Base-by-base conservation (phyloP, 2,888 invertebrate species). In the Ctenicera cuprea region DNA sequence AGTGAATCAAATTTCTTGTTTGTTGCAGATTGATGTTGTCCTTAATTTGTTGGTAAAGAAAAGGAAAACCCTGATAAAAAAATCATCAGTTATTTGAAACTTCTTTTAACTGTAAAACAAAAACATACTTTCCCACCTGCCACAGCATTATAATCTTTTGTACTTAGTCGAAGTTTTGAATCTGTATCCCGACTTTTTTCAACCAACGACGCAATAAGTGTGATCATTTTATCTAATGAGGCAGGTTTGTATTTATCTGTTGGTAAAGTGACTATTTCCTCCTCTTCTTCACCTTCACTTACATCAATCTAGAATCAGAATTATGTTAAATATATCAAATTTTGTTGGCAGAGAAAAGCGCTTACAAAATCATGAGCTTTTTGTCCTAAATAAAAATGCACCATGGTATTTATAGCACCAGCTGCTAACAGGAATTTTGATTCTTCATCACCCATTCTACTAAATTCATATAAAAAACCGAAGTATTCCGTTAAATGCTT, bases 221-320 rank as follows among this genome's bases (percentile, higher is more conserved):
- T 95, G 78, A 97, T 95, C 97, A 98, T 97, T 88, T 97, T 97
- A 87, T 97, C 97, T 12, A 98, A 88, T 0, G 97, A 97, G 0
- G 95, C 95, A 0, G 97, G 97, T 75, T 96, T 92, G 79, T 95
- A 92, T 85, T 97, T 96, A 75, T 93, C 93, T 0, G 91, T 89
- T 0, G 92, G 90, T 57, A 92, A 87, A 0, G 92, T 90, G 8
- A 90, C 88, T 9, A 91, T 89, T 77, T 92, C 92, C 79, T 91
- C 91, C 75, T 93, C 93, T 75, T 93, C 92, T 75, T 93, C 92
- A 62, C 92, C 92, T 81, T 93, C 93, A 75, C 92, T 92, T n/a
- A 92, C 89, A 62, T 92, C 91, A 76, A 93, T 92, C 79, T 81
- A 59, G 62, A 38, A 52, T 48, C 12, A 43, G 2, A 33, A 9